Percentiles rank a stretch among this genome's conserved stretches.
phyloP scores from a whole-genome alignment of 2,888 invertebrate genomes.

The Pseudococcus longispinus region DNA sequence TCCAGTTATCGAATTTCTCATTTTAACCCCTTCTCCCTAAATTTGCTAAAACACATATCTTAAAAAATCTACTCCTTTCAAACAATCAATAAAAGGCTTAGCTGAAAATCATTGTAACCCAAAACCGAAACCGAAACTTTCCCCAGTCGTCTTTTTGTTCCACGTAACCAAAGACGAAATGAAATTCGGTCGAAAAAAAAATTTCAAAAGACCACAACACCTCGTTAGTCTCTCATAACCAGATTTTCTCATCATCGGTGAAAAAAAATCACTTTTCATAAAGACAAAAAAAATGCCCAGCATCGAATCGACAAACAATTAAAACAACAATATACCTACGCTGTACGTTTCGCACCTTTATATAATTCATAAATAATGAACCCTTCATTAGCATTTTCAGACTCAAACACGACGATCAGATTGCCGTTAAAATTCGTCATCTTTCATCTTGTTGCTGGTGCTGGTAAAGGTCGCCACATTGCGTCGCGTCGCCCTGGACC shows the following conservation, averaged over 20 bases:
- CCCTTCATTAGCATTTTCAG: constrained; percentile 33
- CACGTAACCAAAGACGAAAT: too few relatives aligned
- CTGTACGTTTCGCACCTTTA: constrained; percentile 19
- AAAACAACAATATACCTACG: background rate
- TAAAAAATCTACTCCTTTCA: too few relatives aligned
- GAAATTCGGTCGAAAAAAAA: too few relatives aligned
- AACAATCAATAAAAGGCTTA: too few relatives aligned
- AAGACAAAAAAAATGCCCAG: background rate
- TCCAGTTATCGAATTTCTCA: too few relatives aligned
- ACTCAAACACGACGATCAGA: background rate
- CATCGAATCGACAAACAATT: background rate
- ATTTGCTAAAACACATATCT: too few relatives aligned
- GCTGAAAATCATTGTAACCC: too few relatives aligned
- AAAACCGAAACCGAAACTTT: too few relatives aligned
- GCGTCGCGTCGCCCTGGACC: background rate
- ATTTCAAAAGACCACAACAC: too few relatives aligned
- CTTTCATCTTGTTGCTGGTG: background rate
- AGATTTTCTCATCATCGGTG: constrained; percentile 2
- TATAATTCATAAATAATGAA: background rate
- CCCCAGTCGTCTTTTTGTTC: too few relatives aligned
- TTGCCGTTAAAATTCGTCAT: constrained; percentile 1
- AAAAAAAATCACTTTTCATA: background rate
- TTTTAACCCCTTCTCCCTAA: too few relatives aligned
- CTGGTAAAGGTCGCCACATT: background rate
- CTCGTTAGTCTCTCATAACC: too few relatives aligned